Evolutionary conservation across 2,888 invertebrate genomes (phyloP).

Genomic region (Agrotis clavis): DNA sequence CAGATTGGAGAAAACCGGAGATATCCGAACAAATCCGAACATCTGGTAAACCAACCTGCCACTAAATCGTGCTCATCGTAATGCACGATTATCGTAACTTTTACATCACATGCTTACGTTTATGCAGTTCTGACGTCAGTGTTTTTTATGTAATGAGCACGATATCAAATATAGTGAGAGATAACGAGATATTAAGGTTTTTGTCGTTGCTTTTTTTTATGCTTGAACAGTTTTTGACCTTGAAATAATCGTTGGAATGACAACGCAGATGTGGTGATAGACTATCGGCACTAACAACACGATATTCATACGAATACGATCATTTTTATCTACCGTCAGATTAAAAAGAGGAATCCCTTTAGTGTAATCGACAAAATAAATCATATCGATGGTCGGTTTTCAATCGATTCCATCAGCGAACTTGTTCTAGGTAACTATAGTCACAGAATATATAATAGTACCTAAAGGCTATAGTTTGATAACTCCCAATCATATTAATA

Average conservation of each 20-base stretch:
- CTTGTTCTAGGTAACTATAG: not conserved
- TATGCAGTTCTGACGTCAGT: conserved; percentile 30
- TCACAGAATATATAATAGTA: too few species aligned
- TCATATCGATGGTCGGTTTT: not conserved
- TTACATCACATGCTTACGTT: conserved; percentile 26
- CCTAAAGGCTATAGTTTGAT: too few species aligned
- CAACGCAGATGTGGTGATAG: not conserved
- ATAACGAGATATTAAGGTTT: conserved; percentile 14
- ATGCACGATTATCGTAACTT: conserved; percentile 25
- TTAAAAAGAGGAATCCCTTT: too few species aligned
- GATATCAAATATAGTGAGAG: conserved; percentile 21
- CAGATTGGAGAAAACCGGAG: not conserved
- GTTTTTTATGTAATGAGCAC: conserved; percentile 34
- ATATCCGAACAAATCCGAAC: not conserved
- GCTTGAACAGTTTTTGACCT: not conserved
- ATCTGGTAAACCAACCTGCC: not conserved
- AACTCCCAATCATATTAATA: too few species aligned
- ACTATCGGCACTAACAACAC: not conserved
- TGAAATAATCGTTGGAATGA: not conserved
- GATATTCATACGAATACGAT: not conserved
- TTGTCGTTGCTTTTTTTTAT: conserved; percentile 4
- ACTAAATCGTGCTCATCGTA: conserved; percentile 23
- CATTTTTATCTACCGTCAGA: not conserved
- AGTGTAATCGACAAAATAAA: too few species aligned
- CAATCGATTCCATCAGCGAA: not conserved